Base-by-base conservation (phyloP, 2,797 vertebrate genomes). In the Diceros bicornis region DNA sequence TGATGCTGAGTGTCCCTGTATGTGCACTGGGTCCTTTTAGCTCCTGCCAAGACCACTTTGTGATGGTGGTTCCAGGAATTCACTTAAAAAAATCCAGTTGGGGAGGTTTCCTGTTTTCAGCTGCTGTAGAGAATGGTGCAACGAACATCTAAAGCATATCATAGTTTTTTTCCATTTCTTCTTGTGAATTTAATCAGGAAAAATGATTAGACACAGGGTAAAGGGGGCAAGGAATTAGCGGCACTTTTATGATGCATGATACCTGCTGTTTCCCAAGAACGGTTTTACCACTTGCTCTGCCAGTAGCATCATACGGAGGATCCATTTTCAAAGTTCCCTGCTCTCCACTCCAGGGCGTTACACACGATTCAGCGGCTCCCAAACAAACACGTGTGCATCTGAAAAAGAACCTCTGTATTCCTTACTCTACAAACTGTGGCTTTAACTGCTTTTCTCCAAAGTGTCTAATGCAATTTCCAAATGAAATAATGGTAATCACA, bases 301-400 rank as follows among this genome's bases (percentile, higher is more conserved):
- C 57, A 27, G 0, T 6, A 25, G 23, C 16, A 0, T 25, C 41
- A 0, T 20, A 23, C 13, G 10, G 18, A 86, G 12, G 17, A 32
- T 20, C 32, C n/a, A 3, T 29, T 52, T 62, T n/a, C 2, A 4
- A 10, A 61, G 87, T 41, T 1, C 11, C 66, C 55, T n/a, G 9
- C 44, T 61, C 18, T 85, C 7, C 14, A 21, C 71, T 37, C 52
- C 16, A 0, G 37, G 6, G 7, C 3, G 0, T 11, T 61, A 55
- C 17, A 7, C 16, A 0, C 2, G 7, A 62, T 13, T 27, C 13
- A 1, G 18, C 4, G 21, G 21, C 57, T 85, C 50, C 64, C 41
- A 10, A 34, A 20, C 59, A n/a, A 18, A 66, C 41, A 50, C 0
- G 0, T 1, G 0, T 21, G 16, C 27, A 0, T 75, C 59, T 23